Percentiles rank a stretch among this genome's conserved stretches.
Conservation (phyloP, 2,888 invertebrate genomes). For the Vanessa cardui region DNA sequence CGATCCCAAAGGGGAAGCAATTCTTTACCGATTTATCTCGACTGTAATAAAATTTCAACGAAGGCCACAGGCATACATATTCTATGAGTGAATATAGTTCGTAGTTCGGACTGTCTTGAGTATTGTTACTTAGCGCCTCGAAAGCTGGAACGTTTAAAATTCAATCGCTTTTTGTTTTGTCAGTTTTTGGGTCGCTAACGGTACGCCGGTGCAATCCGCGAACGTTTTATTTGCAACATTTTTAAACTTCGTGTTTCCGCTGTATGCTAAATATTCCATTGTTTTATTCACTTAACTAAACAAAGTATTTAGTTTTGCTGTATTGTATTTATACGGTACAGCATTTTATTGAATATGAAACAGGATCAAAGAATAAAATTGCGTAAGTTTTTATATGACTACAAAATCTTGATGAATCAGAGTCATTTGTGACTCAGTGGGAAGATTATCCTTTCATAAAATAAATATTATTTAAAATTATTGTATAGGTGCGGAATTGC, state of each 20-base stretch:
- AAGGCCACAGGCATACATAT: slow-evolving; percentile 4
- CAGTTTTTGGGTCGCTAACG: slow-evolving; percentile 48
- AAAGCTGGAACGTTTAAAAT: slow-evolving; percentile 44
- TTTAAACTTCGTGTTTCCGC: slow-evolving; percentile 8
- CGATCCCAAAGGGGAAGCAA: background rate
- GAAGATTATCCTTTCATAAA: too few species aligned
- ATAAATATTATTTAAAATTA: too few species aligned
- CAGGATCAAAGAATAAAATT: too few species aligned
- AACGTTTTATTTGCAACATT: slow-evolving; percentile 31
- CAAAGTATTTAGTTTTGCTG: too few species aligned
- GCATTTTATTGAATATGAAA: too few species aligned
- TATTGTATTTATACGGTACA: too few species aligned
- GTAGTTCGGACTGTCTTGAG: slow-evolving; percentile 8
- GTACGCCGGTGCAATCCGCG: slow-evolving; percentile 42
- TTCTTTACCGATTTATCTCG: slow-evolving; percentile 1
- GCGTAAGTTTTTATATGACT: too few species aligned
- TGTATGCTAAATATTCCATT: slow-evolving; percentile 4
- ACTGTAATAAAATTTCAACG: slow-evolving; percentile 9
- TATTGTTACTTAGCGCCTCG: background rate
- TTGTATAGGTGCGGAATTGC: too few species aligned
- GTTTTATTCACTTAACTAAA: too few species aligned
- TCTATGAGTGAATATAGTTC: slow-evolving; percentile 14
- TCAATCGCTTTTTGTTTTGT: slow-evolving; percentile 43
- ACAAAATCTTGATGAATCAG: too few species aligned
- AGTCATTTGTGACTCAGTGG: too few species aligned